phyloP scores from a whole-genome alignment of 2,888 invertebrate species.

The Yponomeuta plumbellus region DNA sequence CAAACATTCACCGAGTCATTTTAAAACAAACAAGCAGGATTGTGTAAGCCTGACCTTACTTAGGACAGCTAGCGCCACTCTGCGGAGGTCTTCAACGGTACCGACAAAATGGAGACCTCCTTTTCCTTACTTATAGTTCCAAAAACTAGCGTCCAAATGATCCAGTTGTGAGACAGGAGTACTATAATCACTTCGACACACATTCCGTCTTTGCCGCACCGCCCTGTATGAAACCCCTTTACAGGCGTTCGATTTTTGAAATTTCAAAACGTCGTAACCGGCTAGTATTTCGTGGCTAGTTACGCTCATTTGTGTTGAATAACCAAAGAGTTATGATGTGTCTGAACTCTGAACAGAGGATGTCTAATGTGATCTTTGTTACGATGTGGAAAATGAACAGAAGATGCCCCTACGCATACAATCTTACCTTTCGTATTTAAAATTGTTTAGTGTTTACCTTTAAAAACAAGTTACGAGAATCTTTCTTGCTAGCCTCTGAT shows the following conservation, averaged over 20 bases:
- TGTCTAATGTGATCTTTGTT: constrained; percentile 40
- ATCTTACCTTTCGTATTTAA: too few relatives aligned
- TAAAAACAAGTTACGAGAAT: too few relatives aligned
- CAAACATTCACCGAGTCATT: constrained; percentile 1
- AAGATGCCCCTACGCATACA: too few relatives aligned
- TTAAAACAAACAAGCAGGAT: constrained; percentile 11
- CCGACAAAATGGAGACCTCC: not conserved
- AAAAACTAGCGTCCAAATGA: constrained; percentile 57
- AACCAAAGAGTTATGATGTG: constrained; percentile 22
- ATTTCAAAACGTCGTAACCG: constrained; percentile 35
- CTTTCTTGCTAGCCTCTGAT: too few relatives aligned
- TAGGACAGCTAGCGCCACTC: constrained; percentile 20
- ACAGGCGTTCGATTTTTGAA: constrained; percentile 31
- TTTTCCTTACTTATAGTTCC: not conserved
- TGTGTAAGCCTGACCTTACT: constrained; percentile 17
- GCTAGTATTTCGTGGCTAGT: constrained; percentile 15
- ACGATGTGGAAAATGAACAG: not conserved
- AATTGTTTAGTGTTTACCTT: too few relatives aligned
- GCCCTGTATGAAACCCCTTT: constrained; percentile 53
- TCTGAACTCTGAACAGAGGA: constrained; percentile 27
- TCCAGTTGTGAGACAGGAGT: constrained; percentile 47
- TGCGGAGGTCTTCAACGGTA: constrained; percentile 10
- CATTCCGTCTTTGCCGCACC: constrained; percentile 53
- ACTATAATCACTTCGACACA: constrained; percentile 61
- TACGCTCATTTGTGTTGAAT: constrained; percentile 31